Evolutionary conservation across 1,140 invertebrate genomes (phyloP).

Genomic region (Macrotrachela quadricornifera): DNA sequence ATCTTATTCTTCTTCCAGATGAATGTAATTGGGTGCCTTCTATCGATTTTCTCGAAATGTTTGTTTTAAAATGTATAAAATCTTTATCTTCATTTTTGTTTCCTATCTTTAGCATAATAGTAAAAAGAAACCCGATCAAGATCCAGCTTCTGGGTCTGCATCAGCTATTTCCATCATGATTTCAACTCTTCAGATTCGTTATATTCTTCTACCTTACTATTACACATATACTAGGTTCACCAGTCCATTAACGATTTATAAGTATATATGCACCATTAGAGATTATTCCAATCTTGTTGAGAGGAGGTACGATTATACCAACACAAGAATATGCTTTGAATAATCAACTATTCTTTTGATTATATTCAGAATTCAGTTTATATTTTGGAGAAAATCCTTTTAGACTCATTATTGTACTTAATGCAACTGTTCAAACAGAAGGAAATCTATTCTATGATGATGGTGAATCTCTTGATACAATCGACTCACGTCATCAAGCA

Average conservation of each 20-base stretch:
- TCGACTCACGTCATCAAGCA: too few species aligned
- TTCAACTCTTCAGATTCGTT: slow-evolving; percentile 43
- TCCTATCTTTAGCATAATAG: slow-evolving; percentile 16
- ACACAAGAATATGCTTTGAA: slow-evolving; percentile 24
- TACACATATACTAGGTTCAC: slow-evolving; percentile 50
- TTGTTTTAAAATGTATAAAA: too few species aligned
- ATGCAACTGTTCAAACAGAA: too few species aligned
- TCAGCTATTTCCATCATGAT: slow-evolving; percentile 36
- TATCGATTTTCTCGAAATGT: slow-evolving; percentile 28
- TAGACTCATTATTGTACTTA: too few species aligned
- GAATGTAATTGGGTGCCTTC: slow-evolving; percentile 38
- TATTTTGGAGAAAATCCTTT: too few species aligned
- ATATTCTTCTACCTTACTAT: slow-evolving; percentile 53
- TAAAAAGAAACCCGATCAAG: too few species aligned
- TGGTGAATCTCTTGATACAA: too few species aligned
- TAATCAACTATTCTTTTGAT: too few species aligned
- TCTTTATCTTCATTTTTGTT: too few species aligned
- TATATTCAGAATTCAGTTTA: too few species aligned
- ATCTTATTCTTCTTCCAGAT: slow-evolving; percentile 15
- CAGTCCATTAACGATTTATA: slow-evolving; percentile 31
- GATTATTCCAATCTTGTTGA: slow-evolving; percentile 24
- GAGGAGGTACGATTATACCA: slow-evolving; percentile 27
- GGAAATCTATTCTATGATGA: too few species aligned
- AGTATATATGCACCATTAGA: slow-evolving; percentile 11
- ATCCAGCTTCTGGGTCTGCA: slow-evolving; percentile 5